Evolutionary conservation across 2,888 invertebrate genomes (phyloP), one percentile per base, ranked within the genome.

Genomic region (Polyommatus icarus): DNA sequence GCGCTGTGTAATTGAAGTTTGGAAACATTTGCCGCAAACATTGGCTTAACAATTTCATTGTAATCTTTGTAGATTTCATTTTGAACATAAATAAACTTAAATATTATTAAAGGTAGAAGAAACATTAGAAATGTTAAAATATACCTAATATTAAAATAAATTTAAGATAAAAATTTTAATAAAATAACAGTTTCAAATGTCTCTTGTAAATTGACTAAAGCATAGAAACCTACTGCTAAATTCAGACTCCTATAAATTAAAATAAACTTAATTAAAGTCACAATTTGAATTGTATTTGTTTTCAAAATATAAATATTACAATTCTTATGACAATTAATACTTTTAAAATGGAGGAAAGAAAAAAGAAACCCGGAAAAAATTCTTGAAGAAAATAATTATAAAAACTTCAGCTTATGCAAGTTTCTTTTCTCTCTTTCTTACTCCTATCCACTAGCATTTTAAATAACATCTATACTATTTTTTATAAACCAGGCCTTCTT

Each of bases 281-380:
- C 24, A 20, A 8, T 40, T 12, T 15, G 10, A 54, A 75, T 24
- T 75, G 24, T 20, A 54, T 75, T 75, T 75, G 54, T 54, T 75
- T 20, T 50, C 24, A 50, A 75, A 54, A 50, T 75, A 75, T 54
- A 75, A 75, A 75, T 75, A 75, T 75, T 18, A 75, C 75, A 54
- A 50, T 75, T 73, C 18, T 6, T 75, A 54, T 75, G 12, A 29
- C 50, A 75, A 24, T 50, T 2, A 71, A 20, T 67, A 29, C 4
- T 29, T 20, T 15, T 32, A 67, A 29, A 15, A 15, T 29, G 10
- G 61, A 10, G 29, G 67, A 61, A 4, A 24, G 67, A 67, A 15
- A 29, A 67, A 29, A 67, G 67, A 67, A 67, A 29, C 1, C 24
- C 29, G 18, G 67, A 12, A 29, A 32, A 32, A 6, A 6, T 67